A percentile compares a stretch with the other conserved stretches of the same genome.
These are phyloP conservation scores for Sebastiscus tertius DNA, from an alignment of 2,797 vertebrate genomes.

Conservation along the genomic window DNA sequence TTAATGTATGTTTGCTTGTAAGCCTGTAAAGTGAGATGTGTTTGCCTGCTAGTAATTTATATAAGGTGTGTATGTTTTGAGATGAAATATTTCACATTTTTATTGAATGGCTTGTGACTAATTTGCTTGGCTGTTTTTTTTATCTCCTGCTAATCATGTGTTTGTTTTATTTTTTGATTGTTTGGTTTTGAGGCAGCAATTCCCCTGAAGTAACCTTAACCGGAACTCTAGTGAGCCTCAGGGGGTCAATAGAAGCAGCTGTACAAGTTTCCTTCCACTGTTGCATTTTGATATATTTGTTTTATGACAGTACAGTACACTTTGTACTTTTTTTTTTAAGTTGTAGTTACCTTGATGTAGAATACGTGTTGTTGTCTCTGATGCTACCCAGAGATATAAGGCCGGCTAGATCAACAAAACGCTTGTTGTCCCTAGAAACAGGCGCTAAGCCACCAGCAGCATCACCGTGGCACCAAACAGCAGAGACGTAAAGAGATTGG, in stretches of 20 bases:
- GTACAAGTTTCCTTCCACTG: neutral
- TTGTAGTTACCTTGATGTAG: neutral
- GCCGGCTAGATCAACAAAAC: constrained; percentile 5
- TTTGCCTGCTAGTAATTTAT: no score
- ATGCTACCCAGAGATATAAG: neutral
- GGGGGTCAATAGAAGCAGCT: neutral
- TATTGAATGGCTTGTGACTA: no score
- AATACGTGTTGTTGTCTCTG: neutral
- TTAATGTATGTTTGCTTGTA: neutral
- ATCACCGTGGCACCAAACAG: constrained; percentile 18
- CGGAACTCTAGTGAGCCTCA: neutral
- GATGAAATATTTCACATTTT: no score
- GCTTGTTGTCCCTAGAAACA: constrained; percentile 33
- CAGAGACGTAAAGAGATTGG: constrained; percentile 44
- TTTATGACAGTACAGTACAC: neutral
- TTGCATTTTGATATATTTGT: neutral
- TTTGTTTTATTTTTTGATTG: neutral
- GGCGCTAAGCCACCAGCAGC: constrained; percentile 9
- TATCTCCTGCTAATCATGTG: neutral
- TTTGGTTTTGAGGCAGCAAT: neutral
- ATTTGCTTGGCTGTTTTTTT: neutral
- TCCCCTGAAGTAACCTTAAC: neutral
- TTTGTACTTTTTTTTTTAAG: neutral
- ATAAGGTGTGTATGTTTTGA: no score
- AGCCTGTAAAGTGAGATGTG: neutral